phyloP scores from a whole-genome alignment of 2,888 invertebrate species.

The Scaptomyza parva region DNA sequence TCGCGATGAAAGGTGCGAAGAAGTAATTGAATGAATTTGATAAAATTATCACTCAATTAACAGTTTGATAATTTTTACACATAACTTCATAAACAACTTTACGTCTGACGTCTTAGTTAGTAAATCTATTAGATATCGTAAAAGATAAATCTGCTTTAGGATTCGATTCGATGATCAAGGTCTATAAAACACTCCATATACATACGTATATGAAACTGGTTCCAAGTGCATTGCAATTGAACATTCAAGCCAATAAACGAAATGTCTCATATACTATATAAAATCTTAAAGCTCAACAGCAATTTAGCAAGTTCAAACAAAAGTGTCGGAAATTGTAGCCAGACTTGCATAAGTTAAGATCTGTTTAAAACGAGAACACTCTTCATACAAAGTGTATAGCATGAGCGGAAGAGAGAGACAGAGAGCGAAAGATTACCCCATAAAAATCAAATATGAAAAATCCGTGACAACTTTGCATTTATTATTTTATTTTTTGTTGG shows the following conservation, averaged over 20 bases:
- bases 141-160: too few species aligned
- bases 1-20: background rate
- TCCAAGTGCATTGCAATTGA: constrained; percentile 40
- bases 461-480: constrained; percentile 43
- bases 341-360: constrained; percentile 25
- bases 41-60: background rate
- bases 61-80: background rate
- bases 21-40: background rate
- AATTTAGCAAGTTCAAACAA: constrained; percentile 70
- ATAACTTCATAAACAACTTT: too few species aligned
- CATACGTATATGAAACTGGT: background rate
- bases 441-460: constrained; percentile 29
- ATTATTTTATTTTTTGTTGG: background rate
- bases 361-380: background rate
- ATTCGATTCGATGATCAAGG: too few species aligned
- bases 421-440: constrained; percentile 1
- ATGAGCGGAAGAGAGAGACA: background rate
- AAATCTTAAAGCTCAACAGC: constrained; percentile 39
- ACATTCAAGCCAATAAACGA: constrained; percentile 43
- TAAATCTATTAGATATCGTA: too few species aligned
- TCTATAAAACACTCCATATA: too few species aligned
- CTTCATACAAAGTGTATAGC: too few species aligned
- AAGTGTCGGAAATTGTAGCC: constrained; percentile 20
- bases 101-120: too few species aligned
- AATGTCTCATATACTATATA: constrained; percentile 21